Percentiles rank a stretch among this genome's conserved stretches.
phyloP scores from a whole-genome alignment of 1,140 invertebrate genomes.

The Neodiprion pinetum region DNA sequence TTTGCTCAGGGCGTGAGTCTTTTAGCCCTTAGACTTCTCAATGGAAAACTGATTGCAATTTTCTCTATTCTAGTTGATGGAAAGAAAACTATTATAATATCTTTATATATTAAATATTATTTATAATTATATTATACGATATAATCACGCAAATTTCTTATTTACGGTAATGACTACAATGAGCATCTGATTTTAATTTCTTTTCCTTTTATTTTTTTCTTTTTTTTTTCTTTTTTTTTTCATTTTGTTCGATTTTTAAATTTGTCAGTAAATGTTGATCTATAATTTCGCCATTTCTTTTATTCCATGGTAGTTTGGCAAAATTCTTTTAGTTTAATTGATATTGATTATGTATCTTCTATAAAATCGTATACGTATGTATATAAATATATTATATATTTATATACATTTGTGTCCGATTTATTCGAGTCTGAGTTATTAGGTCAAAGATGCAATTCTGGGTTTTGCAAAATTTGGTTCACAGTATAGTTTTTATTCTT shows the following conservation, averaged over 20 bases:
- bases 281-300: background rate
- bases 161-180: constrained; percentile 3
- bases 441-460: constrained; percentile 37
- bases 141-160: background rate
- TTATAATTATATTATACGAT: constrained; percentile 5
- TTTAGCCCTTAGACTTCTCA: background rate
- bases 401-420: background rate
- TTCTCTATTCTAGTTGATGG: constrained; percentile 1
- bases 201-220: no score
- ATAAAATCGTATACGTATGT: background rate
- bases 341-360: background rate
- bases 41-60: background rate
- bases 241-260: background rate
- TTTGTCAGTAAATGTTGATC: background rate
- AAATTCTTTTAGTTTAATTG: constrained; percentile 6
- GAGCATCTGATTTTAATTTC: background rate
- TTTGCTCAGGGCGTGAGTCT: background rate
- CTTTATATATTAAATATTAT: background rate
- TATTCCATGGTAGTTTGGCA: background rate
- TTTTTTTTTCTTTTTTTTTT: no score
- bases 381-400: background rate
- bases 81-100: background rate
- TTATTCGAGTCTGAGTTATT: background rate
- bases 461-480: constrained; percentile 25
- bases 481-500: constrained; percentile 31